These are phyloP conservation scores for Gobio gobio DNA, from an alignment of 2,113 vertebrate species.

Conservation along the genomic window DNA sequence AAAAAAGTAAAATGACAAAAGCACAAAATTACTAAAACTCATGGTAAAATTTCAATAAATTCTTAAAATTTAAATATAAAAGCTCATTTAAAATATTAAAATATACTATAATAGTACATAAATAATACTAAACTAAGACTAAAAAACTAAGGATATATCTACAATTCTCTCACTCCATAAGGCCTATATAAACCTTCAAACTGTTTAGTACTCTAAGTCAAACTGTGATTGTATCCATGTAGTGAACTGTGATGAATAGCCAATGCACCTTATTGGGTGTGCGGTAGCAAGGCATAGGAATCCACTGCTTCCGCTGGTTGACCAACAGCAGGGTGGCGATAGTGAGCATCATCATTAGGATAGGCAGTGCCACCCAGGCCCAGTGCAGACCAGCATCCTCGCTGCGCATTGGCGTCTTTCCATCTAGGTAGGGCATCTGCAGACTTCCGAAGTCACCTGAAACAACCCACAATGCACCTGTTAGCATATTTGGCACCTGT, in stretches of 20 bases:
- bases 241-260: neutral
- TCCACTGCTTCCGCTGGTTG: constrained; percentile 89
- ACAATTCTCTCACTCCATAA: too few relatives aligned
- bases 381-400: constrained; percentile 77
- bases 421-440: constrained; percentile 81
- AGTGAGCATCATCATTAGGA: constrained; percentile 78
- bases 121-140: too few relatives aligned
- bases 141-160: too few relatives aligned
- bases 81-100: too few relatives aligned
- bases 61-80: too few relatives aligned
- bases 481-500: constrained; percentile 1
- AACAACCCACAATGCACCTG: neutral
- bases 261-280: constrained; percentile 84
- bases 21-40: too few relatives aligned
- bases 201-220: neutral
- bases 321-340: constrained; percentile 81
- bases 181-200: too few relatives aligned
- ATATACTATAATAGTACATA: too few relatives aligned
- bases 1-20: too few relatives aligned
- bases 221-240: neutral
- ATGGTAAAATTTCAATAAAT: too few relatives aligned
- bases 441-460: constrained; percentile 81
- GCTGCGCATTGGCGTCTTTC: constrained; percentile 62
- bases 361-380: constrained; percentile 80
- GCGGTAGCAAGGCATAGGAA: constrained; percentile 86